Percentiles rank a stretch among this genome's conserved stretches.
Evolutionary conservation across 2,113 vertebrate species (phyloP).

Genomic region (Sterna hirundo): DNA sequence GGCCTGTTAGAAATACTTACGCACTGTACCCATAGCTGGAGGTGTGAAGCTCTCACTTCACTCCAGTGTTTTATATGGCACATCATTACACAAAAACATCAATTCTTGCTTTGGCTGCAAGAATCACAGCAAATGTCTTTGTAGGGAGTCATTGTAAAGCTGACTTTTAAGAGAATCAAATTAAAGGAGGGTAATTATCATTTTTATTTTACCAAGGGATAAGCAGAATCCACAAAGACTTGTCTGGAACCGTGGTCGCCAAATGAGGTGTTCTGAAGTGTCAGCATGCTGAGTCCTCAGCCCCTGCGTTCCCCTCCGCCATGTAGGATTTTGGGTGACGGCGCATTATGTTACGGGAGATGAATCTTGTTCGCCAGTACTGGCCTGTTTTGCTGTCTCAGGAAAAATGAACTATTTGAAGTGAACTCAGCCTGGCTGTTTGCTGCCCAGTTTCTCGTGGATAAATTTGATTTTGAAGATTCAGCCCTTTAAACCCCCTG

Average conservation of each 20-base stretch:
- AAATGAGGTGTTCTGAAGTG: neutral
- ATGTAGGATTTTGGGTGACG: neutral
- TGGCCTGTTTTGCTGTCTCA: neutral
- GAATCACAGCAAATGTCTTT: conserved; percentile 1
- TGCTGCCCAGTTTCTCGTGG: neutral
- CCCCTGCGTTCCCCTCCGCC: fast-evolving
- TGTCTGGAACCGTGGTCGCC: neutral
- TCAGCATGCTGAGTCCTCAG: neutral
- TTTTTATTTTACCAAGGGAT: neutral
- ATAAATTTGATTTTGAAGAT: neutral
- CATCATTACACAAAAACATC: neutral
- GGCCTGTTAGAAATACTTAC: conserved; percentile 22
- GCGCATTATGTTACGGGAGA: neutral
- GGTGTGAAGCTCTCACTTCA: neutral
- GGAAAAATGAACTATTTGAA: neutral
- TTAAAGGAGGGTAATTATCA: neutral
- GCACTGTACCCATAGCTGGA: neutral
- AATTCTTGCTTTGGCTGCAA: conserved; percentile 32
- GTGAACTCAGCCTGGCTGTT: neutral
- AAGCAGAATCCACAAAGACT: neutral
- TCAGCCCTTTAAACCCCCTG: neutral
- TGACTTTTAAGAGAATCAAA: conserved; percentile 25
- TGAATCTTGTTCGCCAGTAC: neutral
- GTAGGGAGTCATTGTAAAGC: neutral
- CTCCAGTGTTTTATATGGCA: neutral